These are phyloP conservation scores for Caenorhabditis auriculariae DNA, from an alignment of 2,888 invertebrate genomes.

Conservation along the genomic window DNA sequence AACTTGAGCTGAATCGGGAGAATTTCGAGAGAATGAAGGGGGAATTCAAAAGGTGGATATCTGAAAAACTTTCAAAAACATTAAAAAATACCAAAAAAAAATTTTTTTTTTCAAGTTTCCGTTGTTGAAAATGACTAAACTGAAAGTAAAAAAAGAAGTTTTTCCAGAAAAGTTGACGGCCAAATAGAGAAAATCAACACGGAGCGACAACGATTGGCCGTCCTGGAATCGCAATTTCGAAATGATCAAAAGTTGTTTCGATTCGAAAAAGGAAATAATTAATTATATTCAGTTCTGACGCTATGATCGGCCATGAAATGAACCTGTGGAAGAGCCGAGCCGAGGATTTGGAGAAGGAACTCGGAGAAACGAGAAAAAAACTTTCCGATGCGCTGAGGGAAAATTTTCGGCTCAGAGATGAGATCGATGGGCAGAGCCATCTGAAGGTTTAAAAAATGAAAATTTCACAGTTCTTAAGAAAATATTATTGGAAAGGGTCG, in stretches of 20 bases:
- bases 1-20: constrained; percentile 22
- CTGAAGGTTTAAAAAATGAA: constrained; percentile 2
- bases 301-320: constrained; percentile 9
- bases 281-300: constrained; percentile 8
- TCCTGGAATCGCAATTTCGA: no score
- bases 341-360: constrained; percentile 15
- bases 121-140: neutral
- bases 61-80: no score
- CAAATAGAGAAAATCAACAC: constrained; percentile 16
- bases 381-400: constrained; percentile 20
- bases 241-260: neutral
- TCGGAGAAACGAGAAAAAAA: constrained; percentile 12
- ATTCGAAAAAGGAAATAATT: neutral
- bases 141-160: neutral
- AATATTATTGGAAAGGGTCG: no score
- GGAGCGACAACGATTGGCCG: constrained; percentile 18
- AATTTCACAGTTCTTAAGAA: neutral
- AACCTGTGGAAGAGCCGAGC: constrained; percentile 24
- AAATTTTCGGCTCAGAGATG: constrained; percentile 16
- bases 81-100: no score
- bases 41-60: constrained; percentile 13
- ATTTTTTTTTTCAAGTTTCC: neutral
- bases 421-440: constrained; percentile 2
- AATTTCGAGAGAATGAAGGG: constrained; percentile 25
- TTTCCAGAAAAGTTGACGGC: constrained; percentile 4